These are phyloP conservation scores for Papilio xuthus DNA, from an alignment of 1,140 invertebrate genomes.

Conservation along the genomic window DNA sequence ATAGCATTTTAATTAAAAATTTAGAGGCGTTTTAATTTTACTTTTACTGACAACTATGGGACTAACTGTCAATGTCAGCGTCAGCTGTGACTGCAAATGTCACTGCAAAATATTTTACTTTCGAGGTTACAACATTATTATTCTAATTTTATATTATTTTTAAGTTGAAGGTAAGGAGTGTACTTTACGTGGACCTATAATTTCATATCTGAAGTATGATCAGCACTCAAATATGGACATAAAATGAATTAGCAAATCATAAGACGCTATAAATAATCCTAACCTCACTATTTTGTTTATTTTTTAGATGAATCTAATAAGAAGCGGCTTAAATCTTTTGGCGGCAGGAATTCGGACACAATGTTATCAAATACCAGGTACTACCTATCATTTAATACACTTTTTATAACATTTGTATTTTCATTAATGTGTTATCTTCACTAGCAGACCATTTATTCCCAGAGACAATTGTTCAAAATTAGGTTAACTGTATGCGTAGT, in stretches of 20 bases:
- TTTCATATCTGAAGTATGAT: not conserved
- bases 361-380: conserved; percentile 53
- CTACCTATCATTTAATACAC: not conserved
- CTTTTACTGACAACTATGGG: not conserved
- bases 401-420: not conserved
- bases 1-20: not conserved
- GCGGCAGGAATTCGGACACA: conserved; percentile 60
- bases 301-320: conserved; percentile 72
- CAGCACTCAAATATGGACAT: not conserved
- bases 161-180: not conserved
- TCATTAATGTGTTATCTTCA: not conserved
- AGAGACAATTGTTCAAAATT: no score
- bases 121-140: not conserved
- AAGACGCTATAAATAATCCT: not conserved
- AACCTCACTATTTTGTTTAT: conserved; percentile 42
- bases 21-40: not conserved
- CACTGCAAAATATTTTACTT: not conserved
- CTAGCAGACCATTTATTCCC: no score
- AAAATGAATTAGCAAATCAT: not conserved
- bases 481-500: no score
- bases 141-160: not conserved
- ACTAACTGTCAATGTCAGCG: not conserved
- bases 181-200: not conserved
- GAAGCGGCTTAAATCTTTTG: conserved; percentile 64
- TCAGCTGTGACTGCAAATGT: not conserved